Evolutionary conservation across 1,140 invertebrate species (phyloP), one percentile per base, ranked within the genome.

Genomic region (Drosophila rufa): DNA sequence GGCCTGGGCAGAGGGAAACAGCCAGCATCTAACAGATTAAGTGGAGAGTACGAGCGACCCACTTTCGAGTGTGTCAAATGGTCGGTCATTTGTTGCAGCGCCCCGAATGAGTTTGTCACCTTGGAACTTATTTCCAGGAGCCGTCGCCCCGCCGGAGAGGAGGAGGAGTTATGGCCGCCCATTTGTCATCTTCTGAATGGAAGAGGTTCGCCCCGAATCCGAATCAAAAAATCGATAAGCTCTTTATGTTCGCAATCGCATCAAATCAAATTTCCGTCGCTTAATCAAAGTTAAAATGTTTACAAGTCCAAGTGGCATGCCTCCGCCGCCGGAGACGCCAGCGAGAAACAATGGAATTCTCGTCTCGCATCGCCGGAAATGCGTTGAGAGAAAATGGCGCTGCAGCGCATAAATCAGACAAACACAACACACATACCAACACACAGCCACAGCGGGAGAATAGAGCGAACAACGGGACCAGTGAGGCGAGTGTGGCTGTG

Each of bases 201-300:
- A 38, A 45, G 48, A 69, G 47, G 40, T 70, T 47, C 25, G 42
- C 12, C 27, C 46, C 42, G 27, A 80, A 62, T 11, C 2, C 51
- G 53, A 80, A 62, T 11, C 33, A 15, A 36, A 53, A 56, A 85
- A 86, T 85, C 82, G 82, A 85, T 86, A 82, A 68, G 75, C 61
- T 46, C 73, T 75, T 83, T 77, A 66, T 57, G 84, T 69, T 69
- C 43, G 70, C 66, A 87, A 79, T 77, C 84, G 71, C 64, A 70
- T 67, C 80, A 83, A 86, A 86, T 86, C 83, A 78, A 86, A 82
- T 86, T 86, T 86, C 85, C 80, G 77, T 47, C 58, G 85, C 83
- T 90, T 90, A 90, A 90, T 90, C 84, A 90, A 87, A 70, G 79
- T 79, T 86, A 82, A 84, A 84, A 82, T 75, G 82, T 65, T 75